Conservation (phyloP, 2,113 vertebrate genomes). For the Triplophysa dalaica region DNA sequence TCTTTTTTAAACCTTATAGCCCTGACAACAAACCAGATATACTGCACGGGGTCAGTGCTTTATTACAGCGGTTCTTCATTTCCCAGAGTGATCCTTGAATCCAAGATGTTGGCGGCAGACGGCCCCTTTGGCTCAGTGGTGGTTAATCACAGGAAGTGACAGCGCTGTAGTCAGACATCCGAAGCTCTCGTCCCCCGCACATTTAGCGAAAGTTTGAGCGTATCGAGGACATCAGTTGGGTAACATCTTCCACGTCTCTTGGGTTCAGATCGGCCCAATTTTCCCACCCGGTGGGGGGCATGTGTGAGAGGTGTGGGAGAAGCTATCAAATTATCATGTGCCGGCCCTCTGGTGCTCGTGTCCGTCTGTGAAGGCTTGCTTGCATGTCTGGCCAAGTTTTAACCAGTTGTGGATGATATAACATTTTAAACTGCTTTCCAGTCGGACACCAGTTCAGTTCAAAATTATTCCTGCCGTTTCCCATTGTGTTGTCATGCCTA, state of each 20-base stretch:
- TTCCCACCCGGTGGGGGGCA: not conserved
- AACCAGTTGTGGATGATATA: not conserved
- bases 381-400: not conserved
- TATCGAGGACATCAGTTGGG: not conserved
- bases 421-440: not conserved
- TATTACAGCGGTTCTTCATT: conserved; percentile 61
- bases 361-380: conserved; percentile 19
- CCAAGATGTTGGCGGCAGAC: conserved; percentile 49
- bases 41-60: conserved; percentile 60
- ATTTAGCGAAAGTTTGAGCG: conserved; percentile 19
- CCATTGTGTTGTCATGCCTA: too few species aligned
- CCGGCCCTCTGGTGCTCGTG: not conserved
- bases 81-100: conserved; percentile 64
- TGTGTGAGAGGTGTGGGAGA: conserved; percentile 44
- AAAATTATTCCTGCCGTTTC: too few species aligned
- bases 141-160: conserved; percentile 65
- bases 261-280: not conserved
- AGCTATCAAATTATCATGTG: conserved; percentile 43
- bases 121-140: conserved; percentile 57
- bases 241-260: not conserved
- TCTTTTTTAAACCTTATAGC: conserved; percentile 28
- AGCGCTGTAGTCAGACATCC: conserved; percentile 26
- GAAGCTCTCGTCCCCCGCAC: not conserved
- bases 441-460: too few species aligned
- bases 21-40: conserved; percentile 47